Evolutionary conservation across 2,113 vertebrate genomes (phyloP).

Genomic region (Tyrannus savana): DNA sequence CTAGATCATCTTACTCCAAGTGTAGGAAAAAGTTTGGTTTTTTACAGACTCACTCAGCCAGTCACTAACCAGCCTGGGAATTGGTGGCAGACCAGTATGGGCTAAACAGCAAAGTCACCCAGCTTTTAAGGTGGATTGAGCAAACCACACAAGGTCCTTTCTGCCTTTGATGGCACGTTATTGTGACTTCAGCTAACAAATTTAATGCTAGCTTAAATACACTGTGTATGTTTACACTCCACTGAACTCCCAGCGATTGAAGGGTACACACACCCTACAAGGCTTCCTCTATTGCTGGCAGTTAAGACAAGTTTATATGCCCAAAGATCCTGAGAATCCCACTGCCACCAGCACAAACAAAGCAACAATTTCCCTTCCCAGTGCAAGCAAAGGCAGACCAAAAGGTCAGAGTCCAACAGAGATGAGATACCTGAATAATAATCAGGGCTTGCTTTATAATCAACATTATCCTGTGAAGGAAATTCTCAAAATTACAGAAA

Average conservation of each 20-base stretch:
- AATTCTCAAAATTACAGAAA: neutral
- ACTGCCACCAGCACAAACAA: neutral
- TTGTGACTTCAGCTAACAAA: neutral
- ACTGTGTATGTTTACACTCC: conserved; percentile 17
- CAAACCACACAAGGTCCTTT: neutral
- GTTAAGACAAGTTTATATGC: neutral
- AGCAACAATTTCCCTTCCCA: neutral
- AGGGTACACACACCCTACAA: conserved; percentile 1
- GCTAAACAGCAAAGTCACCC: neutral
- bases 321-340: neutral
- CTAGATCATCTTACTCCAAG: neutral
- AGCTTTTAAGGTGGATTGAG: conserved; percentile 34
- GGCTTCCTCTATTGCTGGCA: neutral
- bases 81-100: neutral
- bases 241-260: neutral
- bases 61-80: neutral
- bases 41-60: neutral
- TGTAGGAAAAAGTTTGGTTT: neutral
- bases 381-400: neutral
- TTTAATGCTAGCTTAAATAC: conserved; percentile 35
- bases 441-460: neutral
- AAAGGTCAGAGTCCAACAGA: neutral
- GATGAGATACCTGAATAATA: neutral
- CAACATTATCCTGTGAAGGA: neutral
- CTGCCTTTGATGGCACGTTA: neutral